Base-by-base conservation (phyloP, 2,888 invertebrate species). In the Chloromyia formosa region DNA sequence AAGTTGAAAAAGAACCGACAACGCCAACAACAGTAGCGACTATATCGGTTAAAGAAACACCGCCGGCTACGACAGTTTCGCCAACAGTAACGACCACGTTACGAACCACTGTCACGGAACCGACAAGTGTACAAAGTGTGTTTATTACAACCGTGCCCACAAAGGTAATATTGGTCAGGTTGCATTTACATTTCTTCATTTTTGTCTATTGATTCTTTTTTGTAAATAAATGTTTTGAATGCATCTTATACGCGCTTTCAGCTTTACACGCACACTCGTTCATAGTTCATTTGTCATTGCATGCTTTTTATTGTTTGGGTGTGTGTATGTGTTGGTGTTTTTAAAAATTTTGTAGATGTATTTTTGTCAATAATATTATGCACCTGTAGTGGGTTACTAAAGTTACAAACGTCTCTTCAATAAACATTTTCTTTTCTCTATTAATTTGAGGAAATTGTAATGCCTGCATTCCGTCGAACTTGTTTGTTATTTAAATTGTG, bases 71-170 rank as follows among this genome's bases (percentile, higher is more conserved):
- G 20, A 49, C 75, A 35, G 54, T 56, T 22, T 42, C 75, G 23
- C 69, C 77, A 42, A 42, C 62, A 60, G 40, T 72, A 73, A 69
- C 75, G 18, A 74, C 77, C 64, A 69, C 73, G 75, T 76, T 61
- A 74, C 74, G 76, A 40, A 73, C 77, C 68, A 78, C 77, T 76
- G 66, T 75, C 45, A 68, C 78, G 75, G 68, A 69, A 62, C 62
- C 75, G 71, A 77, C 74, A 74, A 77, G 74, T 75, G 75, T 76
- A 61, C 27, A 73, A 62, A 75, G 76, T 64, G 76, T 78, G 40
- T 18, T 71, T 58, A 40, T 56, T 56, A 71, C 71, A 56, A 71
- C 71, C 56, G 35, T 71, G 20, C 71, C 71, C 16, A 58, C 71
- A 40, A 71, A 71, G 71, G 71, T 71, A 71, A 71, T 71, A 71